Percentiles rank a stretch among this genome's conserved stretches.
Conservation (phyloP, 2,888 invertebrate genomes). For the Trissonchulus latispiculum region DNA sequence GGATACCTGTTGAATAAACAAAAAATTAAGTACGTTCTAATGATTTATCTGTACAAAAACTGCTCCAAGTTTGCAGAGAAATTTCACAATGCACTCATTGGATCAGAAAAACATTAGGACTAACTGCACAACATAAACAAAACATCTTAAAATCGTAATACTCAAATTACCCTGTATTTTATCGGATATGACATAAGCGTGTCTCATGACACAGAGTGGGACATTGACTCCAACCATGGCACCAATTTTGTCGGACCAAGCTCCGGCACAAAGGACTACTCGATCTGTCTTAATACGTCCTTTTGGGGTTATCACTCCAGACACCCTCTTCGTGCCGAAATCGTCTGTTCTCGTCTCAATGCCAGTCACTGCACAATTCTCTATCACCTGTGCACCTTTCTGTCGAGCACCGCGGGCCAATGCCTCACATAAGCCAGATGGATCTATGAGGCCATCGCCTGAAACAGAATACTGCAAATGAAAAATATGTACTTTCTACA, state of each 20-base stretch:
- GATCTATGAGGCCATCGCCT: slow-evolving; percentile 72
- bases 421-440: slow-evolving; percentile 66
- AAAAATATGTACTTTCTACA: too few species aligned
- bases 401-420: slow-evolving; percentile 55
- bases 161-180: slow-evolving; percentile 52
- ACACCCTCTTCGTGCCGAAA: slow-evolving; percentile 59
- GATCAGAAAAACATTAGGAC: too few species aligned
- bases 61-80: too few species aligned
- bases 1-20: slow-evolving; percentile 65
- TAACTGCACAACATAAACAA: too few species aligned
- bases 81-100: too few species aligned
- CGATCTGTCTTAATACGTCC: slow-evolving; percentile 66
- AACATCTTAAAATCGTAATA: too few species aligned
- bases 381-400: slow-evolving; percentile 7
- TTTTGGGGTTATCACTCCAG: slow-evolving; percentile 63
- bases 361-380: slow-evolving; percentile 46
- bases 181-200: slow-evolving; percentile 74
- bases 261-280: slow-evolving; percentile 68
- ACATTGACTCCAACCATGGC: slow-evolving; percentile 59
- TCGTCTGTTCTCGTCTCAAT: slow-evolving; percentile 58
- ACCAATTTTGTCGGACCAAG: slow-evolving; percentile 68
- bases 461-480: neutral
- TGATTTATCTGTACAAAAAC: too few species aligned
- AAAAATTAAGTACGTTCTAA: too few species aligned
- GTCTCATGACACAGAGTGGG: slow-evolving; percentile 71